Evolutionary conservation across 2,888 invertebrate genomes (phyloP), one percentile per base, ranked within the genome.

Genomic region (Campaea margaritaria): DNA sequence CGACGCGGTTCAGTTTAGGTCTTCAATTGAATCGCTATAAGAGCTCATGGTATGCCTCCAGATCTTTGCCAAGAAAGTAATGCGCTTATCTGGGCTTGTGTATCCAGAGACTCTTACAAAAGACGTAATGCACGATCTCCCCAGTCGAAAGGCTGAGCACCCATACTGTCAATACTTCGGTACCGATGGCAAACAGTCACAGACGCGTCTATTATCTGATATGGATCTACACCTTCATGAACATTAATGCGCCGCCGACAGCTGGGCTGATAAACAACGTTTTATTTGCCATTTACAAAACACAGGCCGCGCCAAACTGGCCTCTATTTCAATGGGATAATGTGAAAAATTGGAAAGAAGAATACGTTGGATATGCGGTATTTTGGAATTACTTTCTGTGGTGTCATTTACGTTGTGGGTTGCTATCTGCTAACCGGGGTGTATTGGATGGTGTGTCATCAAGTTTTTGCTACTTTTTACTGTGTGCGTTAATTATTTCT

Each of bases 141-240:
- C 5, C 21, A 5, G 21, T 2, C 21, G 21, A 21, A 31, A 9
- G 10, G 31, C 9, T 10, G 13, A 45, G 5, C 21, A 16, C 28
- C 31, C 51, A 14, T 61, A 61, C 55, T 56, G 55, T 41, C 15
- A 42, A 8, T 21, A 27, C 14, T 39, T 5, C 7, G 13, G 38
- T n/a, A 31, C 14, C 50, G 50, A 49, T 36, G 72, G 76, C 79
- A 81, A 82, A 83, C 79, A 81, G 73, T 52, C 60, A 59, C 59
- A 61, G 85, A 82, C 83, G 79, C 79, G 80, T 89, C 89, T 87
- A 91, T 91, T 91, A 90, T 89, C 86, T 89, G 91, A 91, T 91
- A 90, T 76, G 76, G 81, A 90, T 90, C 91, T 89, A 74, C 79
- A 82, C 79, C 85, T 84, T 89, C 89, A 85, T 88, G 87, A 85